These are phyloP conservation scores for Dipus sagitta DNA, from an alignment of 2,797 vertebrate species.

Conservation along the genomic window DNA sequence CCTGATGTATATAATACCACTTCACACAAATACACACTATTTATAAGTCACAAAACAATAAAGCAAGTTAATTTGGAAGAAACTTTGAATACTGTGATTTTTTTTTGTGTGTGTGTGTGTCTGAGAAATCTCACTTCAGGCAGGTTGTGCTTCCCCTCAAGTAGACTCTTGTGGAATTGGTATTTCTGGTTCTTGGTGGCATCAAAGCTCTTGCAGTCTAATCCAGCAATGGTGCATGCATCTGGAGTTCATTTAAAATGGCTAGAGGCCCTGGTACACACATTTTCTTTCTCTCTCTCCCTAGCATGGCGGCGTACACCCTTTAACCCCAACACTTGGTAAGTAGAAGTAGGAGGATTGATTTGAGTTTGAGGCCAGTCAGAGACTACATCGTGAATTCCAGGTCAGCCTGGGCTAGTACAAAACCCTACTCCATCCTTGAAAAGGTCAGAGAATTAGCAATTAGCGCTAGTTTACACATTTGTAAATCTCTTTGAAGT, in stretches of 20 bases:
- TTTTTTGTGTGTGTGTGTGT: not conserved
- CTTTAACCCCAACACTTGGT: too few species aligned
- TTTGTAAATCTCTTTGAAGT: constrained; percentile 29
- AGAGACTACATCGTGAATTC: too few species aligned
- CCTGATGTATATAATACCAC: not conserved
- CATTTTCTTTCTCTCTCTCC: too few species aligned
- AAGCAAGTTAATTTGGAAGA: constrained; percentile 40
- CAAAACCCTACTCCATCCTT: too few species aligned
- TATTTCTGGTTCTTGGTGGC: not conserved
- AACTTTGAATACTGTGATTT: constrained; percentile 4
- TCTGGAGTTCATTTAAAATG: too few species aligned
- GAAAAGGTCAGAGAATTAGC: too few species aligned
- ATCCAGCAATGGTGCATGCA: not conserved
- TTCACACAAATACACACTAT: not conserved
- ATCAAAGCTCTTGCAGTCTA: not conserved
- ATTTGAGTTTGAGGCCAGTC: too few species aligned
- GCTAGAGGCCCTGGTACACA: too few species aligned
- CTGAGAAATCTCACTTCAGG: not conserved
- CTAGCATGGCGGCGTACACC: too few species aligned
- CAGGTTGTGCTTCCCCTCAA: not conserved
- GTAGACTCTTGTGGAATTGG: not conserved
- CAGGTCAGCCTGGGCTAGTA: too few species aligned
- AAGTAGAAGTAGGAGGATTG: too few species aligned
- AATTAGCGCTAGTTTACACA: constrained; percentile 41
- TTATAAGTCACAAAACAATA: constrained; percentile 54